Conservation (phyloP, 2,113 vertebrate species). For the Corythaeola cristata region DNA sequence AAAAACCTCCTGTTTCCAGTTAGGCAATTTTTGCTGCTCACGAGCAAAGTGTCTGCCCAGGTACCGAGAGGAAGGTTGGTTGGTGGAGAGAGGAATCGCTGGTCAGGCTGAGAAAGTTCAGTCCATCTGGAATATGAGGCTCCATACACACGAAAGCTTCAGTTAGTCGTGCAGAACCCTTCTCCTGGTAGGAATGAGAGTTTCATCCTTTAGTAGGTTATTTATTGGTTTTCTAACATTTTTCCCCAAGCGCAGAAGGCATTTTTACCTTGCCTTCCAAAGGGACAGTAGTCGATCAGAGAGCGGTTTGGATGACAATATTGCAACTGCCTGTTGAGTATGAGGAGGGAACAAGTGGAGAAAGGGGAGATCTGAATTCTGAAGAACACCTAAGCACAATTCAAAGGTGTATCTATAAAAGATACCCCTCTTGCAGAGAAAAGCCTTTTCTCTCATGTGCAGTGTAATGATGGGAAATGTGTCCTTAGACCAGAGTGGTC, state of each 20-base stretch:
- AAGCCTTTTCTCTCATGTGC: not conserved
- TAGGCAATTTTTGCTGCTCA: not conserved
- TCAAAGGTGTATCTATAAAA: not conserved
- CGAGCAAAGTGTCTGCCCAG: accelerated
- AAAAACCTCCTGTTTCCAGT: not conserved
- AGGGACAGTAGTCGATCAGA: not conserved
- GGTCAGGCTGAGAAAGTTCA: not conserved
- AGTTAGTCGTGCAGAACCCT: not conserved
- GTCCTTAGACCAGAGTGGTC: not conserved
- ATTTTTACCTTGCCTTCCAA: not conserved
- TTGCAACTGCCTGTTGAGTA: not conserved
- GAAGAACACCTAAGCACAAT: not conserved
- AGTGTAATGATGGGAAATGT: not conserved
- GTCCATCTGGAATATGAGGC: not conserved
- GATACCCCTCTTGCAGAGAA: not conserved
- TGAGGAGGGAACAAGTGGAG: not conserved
- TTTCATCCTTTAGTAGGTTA: not conserved
- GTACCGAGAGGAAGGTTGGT: not conserved
- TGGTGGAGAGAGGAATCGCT: not conserved
- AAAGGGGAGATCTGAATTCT: not conserved
- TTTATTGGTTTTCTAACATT: not conserved
- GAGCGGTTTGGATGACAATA: not conserved
- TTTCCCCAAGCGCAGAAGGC: not conserved
- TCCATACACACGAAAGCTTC: accelerated
- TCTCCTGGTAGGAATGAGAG: not conserved